A percentile compares a stretch with the other conserved stretches of the same genome.
phyloP scores from a whole-genome alignment of 2,797 vertebrate genomes.

The Chloroceryle inda region DNA sequence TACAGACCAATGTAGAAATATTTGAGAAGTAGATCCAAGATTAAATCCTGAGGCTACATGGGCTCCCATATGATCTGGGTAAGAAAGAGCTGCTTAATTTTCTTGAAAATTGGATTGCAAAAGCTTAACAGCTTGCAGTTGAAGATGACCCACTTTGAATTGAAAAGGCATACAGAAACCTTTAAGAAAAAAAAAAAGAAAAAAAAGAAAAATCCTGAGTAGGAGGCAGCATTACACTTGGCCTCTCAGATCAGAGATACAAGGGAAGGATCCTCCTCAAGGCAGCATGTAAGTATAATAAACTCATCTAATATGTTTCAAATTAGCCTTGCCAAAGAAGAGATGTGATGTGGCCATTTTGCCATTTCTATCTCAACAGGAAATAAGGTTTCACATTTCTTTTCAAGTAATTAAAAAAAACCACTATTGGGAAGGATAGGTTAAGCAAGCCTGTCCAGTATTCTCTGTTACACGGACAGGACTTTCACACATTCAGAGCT shows the following conservation, averaged over 20 bases:
- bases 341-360: background rate
- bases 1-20: background rate
- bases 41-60: slow-evolving; percentile 59
- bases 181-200: background rate
- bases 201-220: background rate
- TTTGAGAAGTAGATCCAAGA: slow-evolving; percentile 42
- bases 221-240: background rate
- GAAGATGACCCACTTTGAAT: slow-evolving; percentile 55
- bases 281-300: background rate
- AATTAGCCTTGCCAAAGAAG: background rate
- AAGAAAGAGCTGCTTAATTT: slow-evolving; percentile 63
- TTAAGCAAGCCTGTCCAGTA: background rate
- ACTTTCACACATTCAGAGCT: background rate
- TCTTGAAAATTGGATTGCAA: slow-evolving; percentile 72
- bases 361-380: background rate
- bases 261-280: background rate
- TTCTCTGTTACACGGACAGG: background rate
- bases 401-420: background rate
- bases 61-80: slow-evolving; percentile 47
- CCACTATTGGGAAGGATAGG: background rate
- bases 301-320: background rate
- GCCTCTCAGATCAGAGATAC: background rate
- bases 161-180: slow-evolving; percentile 28
- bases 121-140: slow-evolving; percentile 64
- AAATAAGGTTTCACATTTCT: background rate